Evolutionary conservation across 2,113 vertebrate species (phyloP).

Genomic region (Glaucomys volans): DNA sequence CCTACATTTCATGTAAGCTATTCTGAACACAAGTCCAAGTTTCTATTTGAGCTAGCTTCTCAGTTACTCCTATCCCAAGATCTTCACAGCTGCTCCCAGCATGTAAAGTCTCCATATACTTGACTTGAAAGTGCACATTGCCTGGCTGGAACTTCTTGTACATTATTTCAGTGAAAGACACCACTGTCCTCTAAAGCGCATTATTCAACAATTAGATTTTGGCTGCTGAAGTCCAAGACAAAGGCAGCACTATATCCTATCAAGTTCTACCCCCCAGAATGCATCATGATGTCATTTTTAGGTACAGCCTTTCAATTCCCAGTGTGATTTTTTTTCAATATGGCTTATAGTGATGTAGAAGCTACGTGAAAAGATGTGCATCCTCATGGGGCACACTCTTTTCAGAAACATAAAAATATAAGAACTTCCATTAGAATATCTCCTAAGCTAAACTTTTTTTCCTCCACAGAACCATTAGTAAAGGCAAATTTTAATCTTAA

Average conservation of each 20-base stretch:
- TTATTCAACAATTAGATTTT: constrained; percentile 86
- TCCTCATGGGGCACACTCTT: neutral
- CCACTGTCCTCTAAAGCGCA: constrained; percentile 86
- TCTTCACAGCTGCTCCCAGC: constrained; percentile 80
- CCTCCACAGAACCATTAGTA: neutral
- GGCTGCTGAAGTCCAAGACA: constrained; percentile 83
- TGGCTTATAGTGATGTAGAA: constrained; percentile 32
- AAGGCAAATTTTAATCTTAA: neutral
- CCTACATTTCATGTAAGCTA: constrained; percentile 28
- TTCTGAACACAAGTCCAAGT: constrained; percentile 67
- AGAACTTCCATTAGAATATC: neutral
- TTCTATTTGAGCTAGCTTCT: constrained; percentile 70
- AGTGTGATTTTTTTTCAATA: constrained; percentile 46
- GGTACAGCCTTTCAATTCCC: constrained; percentile 67
- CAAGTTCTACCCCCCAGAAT: constrained; percentile 70
- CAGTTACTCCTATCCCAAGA: constrained; percentile 76
- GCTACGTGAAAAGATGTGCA: neutral
- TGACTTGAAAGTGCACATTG: constrained; percentile 86
- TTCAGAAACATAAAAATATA: constrained; percentile 25
- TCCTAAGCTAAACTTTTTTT: constrained; percentile 5
- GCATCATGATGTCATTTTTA: constrained; percentile 80
- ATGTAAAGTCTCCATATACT: constrained; percentile 82
- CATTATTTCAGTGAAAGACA: constrained; percentile 86
- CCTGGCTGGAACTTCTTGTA: constrained; percentile 83
- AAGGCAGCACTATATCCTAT: constrained; percentile 85